Percentiles rank a stretch among this genome's conserved stretches.
These are phyloP conservation scores for Rhinolophus sinicus DNA, from an alignment of 2,113 vertebrate genomes.

Conservation along the genomic window DNA sequence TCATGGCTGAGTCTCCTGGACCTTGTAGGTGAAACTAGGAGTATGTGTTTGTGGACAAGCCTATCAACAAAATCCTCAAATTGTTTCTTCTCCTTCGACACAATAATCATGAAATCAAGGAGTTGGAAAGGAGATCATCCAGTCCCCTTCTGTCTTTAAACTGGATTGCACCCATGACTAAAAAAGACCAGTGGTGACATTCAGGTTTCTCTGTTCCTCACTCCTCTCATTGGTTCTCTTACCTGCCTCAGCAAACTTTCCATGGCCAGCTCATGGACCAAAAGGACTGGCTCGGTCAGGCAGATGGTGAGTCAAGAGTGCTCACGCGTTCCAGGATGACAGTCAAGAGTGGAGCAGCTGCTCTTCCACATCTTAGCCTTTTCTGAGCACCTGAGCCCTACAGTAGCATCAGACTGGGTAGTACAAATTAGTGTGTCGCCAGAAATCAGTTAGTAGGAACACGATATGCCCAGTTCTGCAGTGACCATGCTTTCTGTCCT, in stretches of 20 bases:
- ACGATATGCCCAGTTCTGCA: not conserved
- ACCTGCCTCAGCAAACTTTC: not conserved
- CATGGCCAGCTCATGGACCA: not conserved
- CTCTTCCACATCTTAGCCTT: not conserved
- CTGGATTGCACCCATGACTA: not conserved
- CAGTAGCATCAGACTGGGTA: not conserved
- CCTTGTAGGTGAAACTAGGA: not conserved
- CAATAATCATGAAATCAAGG: not conserved
- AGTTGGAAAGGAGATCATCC: not conserved
- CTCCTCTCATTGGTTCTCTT: not conserved
- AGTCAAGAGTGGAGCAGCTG: not conserved
- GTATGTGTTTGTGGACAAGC: not conserved
- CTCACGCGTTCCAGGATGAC: not conserved
- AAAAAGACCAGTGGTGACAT: not conserved
- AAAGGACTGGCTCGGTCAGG: not conserved
- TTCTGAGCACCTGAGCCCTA: not conserved
- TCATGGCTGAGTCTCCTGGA: not conserved
- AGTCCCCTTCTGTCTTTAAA: not conserved
- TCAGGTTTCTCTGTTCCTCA: not conserved
- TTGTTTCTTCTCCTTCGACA: not conserved
- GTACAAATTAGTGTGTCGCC: not conserved
- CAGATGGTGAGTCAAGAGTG: not conserved
- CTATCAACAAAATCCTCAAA: not conserved
- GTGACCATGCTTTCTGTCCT: not conserved
- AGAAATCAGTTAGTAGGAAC: not conserved